These are phyloP conservation scores for Speoplatyrhinus poulsoni DNA, from an alignment of 2,113 vertebrate genomes.

Conservation along the genomic window DNA sequence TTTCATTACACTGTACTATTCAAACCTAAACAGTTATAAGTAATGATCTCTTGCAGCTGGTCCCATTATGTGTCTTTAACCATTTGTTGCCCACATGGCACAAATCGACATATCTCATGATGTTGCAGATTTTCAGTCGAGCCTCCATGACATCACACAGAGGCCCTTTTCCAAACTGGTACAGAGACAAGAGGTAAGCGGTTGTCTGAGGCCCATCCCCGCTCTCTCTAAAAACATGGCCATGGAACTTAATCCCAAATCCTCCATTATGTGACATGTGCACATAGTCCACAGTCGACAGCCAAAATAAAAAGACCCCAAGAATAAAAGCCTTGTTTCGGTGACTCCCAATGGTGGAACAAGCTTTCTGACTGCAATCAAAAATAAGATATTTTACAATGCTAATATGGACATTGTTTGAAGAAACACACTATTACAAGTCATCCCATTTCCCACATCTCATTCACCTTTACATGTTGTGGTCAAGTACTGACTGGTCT, in stretches of 20 bases:
- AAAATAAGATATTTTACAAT: too few relatives aligned
- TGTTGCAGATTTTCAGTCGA: slow-evolving; percentile 5
- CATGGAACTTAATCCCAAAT: slow-evolving; percentile 15
- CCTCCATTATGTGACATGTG: slow-evolving; percentile 17
- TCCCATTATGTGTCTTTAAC: background rate
- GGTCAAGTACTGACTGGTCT: background rate
- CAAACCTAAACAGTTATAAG: too few relatives aligned
- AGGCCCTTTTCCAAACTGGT: slow-evolving; percentile 34
- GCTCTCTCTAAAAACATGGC: slow-evolving; percentile 25
- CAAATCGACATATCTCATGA: background rate
- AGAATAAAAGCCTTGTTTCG: slow-evolving; percentile 14
- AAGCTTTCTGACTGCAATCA: background rate
- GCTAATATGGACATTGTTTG: too few relatives aligned
- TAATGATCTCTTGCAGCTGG: too few relatives aligned
- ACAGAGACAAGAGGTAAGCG: slow-evolving; percentile 45
- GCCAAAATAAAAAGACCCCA: slow-evolving; percentile 22
- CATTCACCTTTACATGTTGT: background rate
- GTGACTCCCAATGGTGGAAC: slow-evolving; percentile 8
- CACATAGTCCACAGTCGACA: slow-evolving; percentile 33
- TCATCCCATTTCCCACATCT: background rate
- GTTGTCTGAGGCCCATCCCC: slow-evolving; percentile 44
- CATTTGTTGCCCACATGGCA: background rate
- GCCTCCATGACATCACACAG: slow-evolving; percentile 29
- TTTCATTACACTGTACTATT: too few relatives aligned
- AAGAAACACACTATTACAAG: background rate